phyloP scores from a whole-genome alignment of 2,888 invertebrate species.

The Hartigia nigra region DNA sequence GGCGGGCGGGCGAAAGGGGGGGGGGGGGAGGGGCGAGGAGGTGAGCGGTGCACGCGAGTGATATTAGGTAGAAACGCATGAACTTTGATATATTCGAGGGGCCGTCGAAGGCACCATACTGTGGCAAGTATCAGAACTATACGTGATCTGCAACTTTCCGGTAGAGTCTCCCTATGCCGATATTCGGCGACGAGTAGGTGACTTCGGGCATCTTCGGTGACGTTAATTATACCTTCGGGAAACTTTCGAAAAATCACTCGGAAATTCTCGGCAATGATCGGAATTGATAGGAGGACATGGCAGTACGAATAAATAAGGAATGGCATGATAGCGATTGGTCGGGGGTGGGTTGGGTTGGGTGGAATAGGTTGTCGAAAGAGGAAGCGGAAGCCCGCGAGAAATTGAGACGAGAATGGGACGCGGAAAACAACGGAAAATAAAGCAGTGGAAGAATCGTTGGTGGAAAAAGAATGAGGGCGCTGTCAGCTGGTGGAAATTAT shows the following conservation, averaged over 20 bases:
- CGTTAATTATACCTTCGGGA: background rate
- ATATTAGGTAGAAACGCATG: constrained; percentile 65
- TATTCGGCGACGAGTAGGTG: constrained; percentile 21
- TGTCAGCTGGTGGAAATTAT: constrained; percentile 74
- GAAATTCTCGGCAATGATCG: background rate
- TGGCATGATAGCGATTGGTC: background rate
- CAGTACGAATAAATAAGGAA: background rate
- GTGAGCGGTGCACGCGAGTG: constrained; percentile 47
- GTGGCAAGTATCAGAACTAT: constrained; percentile 64
- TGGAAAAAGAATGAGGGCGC: constrained; percentile 70
- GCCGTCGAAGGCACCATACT: constrained; percentile 56
- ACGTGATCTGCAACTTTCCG: constrained; percentile 64
- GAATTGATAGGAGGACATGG: background rate
- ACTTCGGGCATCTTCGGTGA: background rate
- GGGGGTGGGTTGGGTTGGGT: background rate
- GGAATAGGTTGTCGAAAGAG: constrained; percentile 14
- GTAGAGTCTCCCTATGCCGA: constrained; percentile 39
- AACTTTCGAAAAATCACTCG: background rate
- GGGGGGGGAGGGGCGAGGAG: no score
- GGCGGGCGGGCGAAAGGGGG: no score
- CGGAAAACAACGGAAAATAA: constrained; percentile 65
- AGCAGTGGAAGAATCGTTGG: constrained; percentile 64
- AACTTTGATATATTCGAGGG: constrained; percentile 64
- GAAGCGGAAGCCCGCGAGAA: constrained; percentile 47
- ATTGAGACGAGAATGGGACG: constrained; percentile 48